phyloP scores from a whole-genome alignment of 2,888 invertebrate species.

The Troilus luridus region DNA sequence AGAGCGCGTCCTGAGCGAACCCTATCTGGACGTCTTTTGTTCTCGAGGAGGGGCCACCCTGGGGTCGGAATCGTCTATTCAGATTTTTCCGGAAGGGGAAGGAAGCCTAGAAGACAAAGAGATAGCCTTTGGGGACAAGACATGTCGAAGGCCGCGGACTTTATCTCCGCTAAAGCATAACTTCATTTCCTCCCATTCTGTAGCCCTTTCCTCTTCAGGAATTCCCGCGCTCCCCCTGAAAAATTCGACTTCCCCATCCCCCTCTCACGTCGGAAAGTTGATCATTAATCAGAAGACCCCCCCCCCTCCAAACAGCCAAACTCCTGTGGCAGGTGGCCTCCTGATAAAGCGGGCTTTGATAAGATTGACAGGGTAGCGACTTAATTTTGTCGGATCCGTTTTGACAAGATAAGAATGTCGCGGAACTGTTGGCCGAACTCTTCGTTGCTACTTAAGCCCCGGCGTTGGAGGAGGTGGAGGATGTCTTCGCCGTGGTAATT shows the following conservation, averaged over 20 bases:
- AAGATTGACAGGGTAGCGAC: constrained; percentile 50
- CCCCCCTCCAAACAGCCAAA: not conserved
- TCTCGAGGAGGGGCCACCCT: constrained; percentile 6
- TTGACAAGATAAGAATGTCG: constrained; percentile 53
- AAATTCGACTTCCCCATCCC: not conserved
- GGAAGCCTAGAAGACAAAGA: constrained; percentile 52
- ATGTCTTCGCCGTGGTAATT: constrained; percentile 24
- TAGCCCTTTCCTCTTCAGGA: not conserved
- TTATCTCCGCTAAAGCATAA: constrained; percentile 54
- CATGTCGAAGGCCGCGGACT: constrained; percentile 53
- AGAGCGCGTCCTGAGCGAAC: not conserved
- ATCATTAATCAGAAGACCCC: not conserved
- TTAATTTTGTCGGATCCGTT: constrained; percentile 43
- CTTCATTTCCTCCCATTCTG: constrained; percentile 40
- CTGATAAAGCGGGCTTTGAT: constrained; percentile 44
- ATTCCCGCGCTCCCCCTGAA: not conserved
- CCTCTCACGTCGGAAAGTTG: not conserved
- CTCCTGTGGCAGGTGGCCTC: constrained; percentile 59
- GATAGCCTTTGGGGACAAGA: constrained; percentile 43
- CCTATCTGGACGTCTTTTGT: constrained; percentile 52
- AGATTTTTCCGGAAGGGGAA: constrained; percentile 59
- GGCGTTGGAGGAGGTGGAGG: not conserved
- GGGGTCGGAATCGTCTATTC: constrained; percentile 39
- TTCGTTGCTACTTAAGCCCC: constrained; percentile 45
- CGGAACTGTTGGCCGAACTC: constrained; percentile 28